These are phyloP conservation scores for Papilio polyxenes DNA, from an alignment of 1,140 invertebrate genomes.

Conservation along the genomic window DNA sequence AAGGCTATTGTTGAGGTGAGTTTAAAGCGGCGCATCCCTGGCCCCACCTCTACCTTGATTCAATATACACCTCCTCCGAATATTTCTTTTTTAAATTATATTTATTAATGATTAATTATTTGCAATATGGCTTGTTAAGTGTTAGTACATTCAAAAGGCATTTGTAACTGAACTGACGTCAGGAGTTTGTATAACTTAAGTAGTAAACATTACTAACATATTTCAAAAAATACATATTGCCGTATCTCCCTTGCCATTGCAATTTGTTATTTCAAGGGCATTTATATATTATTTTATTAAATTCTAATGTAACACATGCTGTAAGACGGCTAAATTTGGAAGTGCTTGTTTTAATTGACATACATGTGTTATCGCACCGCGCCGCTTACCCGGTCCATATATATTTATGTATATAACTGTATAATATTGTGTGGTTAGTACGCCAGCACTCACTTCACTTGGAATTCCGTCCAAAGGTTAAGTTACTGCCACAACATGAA, in stretches of 20 bases:
- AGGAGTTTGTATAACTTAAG: not conserved
- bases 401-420: conserved; percentile 31
- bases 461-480: conserved; percentile 62
- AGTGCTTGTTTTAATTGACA: conserved; percentile 2
- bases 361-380: not conserved
- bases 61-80: not conserved
- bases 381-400: not conserved
- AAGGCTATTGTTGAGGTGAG: conserved; percentile 1
- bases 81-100: not conserved
- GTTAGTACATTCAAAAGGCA: not conserved
- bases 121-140: not conserved
- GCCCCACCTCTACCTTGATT: not conserved
- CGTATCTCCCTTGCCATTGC: not conserved
- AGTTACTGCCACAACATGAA: conserved; percentile 49
- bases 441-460: conserved; percentile 47
- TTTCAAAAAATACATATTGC: not conserved
- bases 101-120: not conserved
- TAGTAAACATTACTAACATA: too few relatives aligned
- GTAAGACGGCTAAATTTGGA: not conserved
- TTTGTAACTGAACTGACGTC: not conserved
- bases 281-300: not conserved
- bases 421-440: not conserved
- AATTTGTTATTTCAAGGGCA: not conserved
- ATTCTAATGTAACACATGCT: not conserved
- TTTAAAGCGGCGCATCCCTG: not conserved